These are phyloP conservation scores for Yponomeuta sedellus DNA, from an alignment of 2,888 invertebrate genomes.

Conservation along the genomic window DNA sequence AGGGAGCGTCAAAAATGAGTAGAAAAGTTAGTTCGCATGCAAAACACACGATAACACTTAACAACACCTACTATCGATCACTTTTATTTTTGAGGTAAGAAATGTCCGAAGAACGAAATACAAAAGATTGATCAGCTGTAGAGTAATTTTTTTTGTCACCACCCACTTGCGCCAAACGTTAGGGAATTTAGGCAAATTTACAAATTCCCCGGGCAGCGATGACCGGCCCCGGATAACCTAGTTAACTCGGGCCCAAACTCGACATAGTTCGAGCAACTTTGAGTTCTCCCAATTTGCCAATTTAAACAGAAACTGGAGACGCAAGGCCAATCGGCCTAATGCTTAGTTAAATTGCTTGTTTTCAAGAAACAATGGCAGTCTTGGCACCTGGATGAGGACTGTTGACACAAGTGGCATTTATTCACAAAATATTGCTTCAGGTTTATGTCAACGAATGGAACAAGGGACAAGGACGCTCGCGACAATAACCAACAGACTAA, in stretches of 20 bases:
- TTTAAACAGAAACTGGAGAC: background rate
- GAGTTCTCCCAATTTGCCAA: constrained; percentile 4
- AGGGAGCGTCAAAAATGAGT: too few relatives aligned
- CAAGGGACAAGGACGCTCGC: constrained; percentile 8
- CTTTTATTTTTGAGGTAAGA: too few relatives aligned
- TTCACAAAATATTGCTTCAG: background rate
- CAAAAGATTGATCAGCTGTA: too few relatives aligned
- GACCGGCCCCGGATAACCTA: constrained; percentile 25
- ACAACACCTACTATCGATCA: too few relatives aligned
- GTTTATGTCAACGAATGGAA: background rate
- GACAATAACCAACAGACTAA: constrained; percentile 10
- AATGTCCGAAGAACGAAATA: too few relatives aligned
- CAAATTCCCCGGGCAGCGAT: constrained; percentile 27
- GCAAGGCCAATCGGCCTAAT: background rate
- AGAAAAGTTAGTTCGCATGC: too few relatives aligned
- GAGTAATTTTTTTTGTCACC: background rate
- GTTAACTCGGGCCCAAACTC: constrained; percentile 17
- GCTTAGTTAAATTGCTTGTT: background rate
- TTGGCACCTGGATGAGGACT: background rate
- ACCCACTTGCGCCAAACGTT: background rate
- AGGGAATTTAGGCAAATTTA: constrained; percentile 26
- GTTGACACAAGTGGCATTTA: background rate
- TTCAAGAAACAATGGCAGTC: background rate
- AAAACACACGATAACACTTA: too few relatives aligned
- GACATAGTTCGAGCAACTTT: background rate